Base-by-base conservation (phyloP, 2,113 vertebrate species). In the Manacus vitellinus region DNA sequence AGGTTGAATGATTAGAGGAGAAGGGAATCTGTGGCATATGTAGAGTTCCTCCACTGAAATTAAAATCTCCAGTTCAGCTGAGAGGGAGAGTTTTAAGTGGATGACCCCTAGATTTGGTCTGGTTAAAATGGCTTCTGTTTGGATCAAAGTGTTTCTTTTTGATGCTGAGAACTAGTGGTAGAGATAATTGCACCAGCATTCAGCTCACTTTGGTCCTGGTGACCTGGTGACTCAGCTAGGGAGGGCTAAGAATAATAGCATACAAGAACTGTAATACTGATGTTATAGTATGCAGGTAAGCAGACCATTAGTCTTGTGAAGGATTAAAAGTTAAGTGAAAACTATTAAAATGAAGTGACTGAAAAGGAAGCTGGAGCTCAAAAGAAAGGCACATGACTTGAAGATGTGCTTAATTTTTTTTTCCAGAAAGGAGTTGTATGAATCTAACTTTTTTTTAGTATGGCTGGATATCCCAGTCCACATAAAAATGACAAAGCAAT, bases 11-110 rank as follows among this genome's bases (percentile, higher is more conserved):
- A 44, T 12, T 37, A 52, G n/a, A 47, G 12, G 24, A 90, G 10
- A 19, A 41, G 12, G 5, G 9, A 3, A 30, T 37, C 43, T 4
- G 3, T 1, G 3, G 49, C 8, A 37, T 5, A 22, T 20, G 9
- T 15, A 12, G 14, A 66, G 7, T 11, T 24, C 70, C 71, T 81
- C 37, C 21, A 30, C 6, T 24, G 27, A 24, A 56, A 21, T 52
- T 47, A 58, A 47, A 56, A 82, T 14, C 27, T 88, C 22, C 8
- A 21, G 2, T 56, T 33, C 20, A 92, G 10, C n/a, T 1, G 2
- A 67, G 19, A 73, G 22, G 68, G 54, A 44, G 24, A 47, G 30
- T 30, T 80, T 73, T 16, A 43, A 33, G 15, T 27, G 35, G 9
- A 47, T 52, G 55, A n/a, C 5, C 58, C 31, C 55, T 35, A 52